Base-by-base conservation (phyloP, 2,797 vertebrate genomes). In the Melanogrammus aeglefinus region DNA sequence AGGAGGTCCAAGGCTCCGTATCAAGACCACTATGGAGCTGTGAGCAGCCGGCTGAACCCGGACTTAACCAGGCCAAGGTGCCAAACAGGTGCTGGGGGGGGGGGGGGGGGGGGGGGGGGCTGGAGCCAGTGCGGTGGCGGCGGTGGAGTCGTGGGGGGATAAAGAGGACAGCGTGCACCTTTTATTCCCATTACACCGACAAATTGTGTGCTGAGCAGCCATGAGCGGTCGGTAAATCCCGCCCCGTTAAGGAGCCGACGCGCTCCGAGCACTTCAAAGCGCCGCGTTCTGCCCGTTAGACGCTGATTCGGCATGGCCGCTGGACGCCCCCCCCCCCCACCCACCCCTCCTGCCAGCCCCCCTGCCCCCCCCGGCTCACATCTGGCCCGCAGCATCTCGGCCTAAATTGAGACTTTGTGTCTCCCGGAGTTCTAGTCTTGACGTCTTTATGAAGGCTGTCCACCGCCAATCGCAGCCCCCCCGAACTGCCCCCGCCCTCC, bases 381-480 rank as follows among this genome's bases (percentile, higher is more conserved):
- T 95, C 94, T 95, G 95, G 92, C 85, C 90, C 92, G 92, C 93
- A 94, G 94, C 87, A 88, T 91, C 87, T 92, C 87, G 88, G 85
- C 91, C 86, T 85, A 93, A 93, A 94, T 92, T 94, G 93, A 95
- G 93, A 93, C 92, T 94, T 94, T 92, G 93, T 88, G 90, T 94
- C 92, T 94, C 90, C 88, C 88, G 89, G 92, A 88, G 90, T 94
- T 91, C 88, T 88, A 21, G 85, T 77, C 86, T 80, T 94, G 94
- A 95, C 92, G 92, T 94, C 94, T 95, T 95, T 94, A 95, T 94
- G 93, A 94, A 93, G 84, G 70, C 90, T 90, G 78, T 83, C 88
- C 83, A 87, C 90, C 88, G 86, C 83, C 51, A 69, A 73, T 69
- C 73, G 57, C 79, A 9, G 12, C 9, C 82, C 73, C 75, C 79